A percentile compares a stretch with the other conserved stretches of the same genome.
These are phyloP conservation scores for Poicephalus meyeri DNA, from an alignment of 2,113 vertebrate species.

Conservation along the genomic window DNA sequence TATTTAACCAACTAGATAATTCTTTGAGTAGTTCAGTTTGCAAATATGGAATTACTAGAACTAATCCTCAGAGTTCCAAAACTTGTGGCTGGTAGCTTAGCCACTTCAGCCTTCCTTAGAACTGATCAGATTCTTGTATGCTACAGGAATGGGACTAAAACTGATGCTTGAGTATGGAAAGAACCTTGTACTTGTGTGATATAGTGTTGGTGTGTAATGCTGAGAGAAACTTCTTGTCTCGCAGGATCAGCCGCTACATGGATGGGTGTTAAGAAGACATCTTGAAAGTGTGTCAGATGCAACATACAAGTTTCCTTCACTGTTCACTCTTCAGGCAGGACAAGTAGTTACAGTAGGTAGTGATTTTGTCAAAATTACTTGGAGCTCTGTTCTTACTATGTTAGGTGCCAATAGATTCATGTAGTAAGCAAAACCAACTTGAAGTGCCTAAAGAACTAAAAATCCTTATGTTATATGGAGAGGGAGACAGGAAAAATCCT, in stretches of 20 bases:
- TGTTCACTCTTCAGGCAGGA: conserved; percentile 73
- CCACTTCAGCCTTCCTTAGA: background rate
- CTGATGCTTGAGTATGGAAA: background rate
- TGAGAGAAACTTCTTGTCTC: background rate
- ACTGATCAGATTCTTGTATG: background rate
- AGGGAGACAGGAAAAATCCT: background rate
- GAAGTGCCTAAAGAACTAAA: background rate
- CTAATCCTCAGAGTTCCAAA: background rate
- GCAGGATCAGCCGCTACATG: conserved; percentile 81
- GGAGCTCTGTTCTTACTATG: background rate
- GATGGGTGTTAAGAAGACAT: conserved; percentile 76
- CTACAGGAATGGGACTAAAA: background rate
- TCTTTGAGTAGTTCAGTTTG: background rate
- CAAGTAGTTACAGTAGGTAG: conserved; percentile 81
- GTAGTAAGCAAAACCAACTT: background rate
- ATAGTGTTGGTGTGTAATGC: background rate
- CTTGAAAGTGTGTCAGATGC: conserved; percentile 63
- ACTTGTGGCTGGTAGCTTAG: background rate
- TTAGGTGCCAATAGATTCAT: background rate
- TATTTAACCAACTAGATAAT: background rate
- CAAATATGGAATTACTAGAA: background rate
- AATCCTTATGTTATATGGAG: background rate
- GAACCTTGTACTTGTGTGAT: background rate
- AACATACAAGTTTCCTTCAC: conserved; percentile 77
- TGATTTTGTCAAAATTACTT: background rate